Base-by-base conservation (phyloP, 2,797 vertebrate species). In the Pipistrellus kuhlii region DNA sequence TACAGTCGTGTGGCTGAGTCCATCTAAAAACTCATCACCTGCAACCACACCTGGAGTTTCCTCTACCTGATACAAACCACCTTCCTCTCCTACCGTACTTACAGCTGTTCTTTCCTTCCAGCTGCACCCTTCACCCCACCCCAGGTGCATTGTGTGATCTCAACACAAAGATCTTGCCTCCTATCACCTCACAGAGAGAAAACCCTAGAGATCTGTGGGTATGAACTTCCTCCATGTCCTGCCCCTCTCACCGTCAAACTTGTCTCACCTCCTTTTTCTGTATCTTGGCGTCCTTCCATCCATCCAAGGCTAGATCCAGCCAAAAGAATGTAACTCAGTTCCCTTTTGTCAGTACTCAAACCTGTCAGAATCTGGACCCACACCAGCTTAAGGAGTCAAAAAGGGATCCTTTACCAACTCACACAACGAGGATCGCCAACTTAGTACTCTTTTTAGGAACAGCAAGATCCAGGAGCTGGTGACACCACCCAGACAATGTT, bases 181-280 rank as follows among this genome's bases (percentile, higher is more conserved):
- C 25, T 25, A 53, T n/a, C 41, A 46, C 21, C 38, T 68, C 82
- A 89, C 35, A 73, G 82, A 51, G 48, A 20, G 17, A 75, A n/a
- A 62, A 30, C 59, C 27, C 27, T 30, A 27, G 59, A 75, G 46
- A 59, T 85, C 23, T 41, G 75, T 69, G 62, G 62, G 69, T 75
- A 51, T 77, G 76, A 72, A 78, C 21, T 55, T 92, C 55, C 72
- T 72, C 55, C 35, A 53, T 66, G 90, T 90, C 78, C 81, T 85
- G 72, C 2, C 23, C 23, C 21, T 73, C 69, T 27, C 57, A 15
- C 8, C 51, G 62, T 35, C 55, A 78, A 30, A 38, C 25, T 15
- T 32, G 30, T 32, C 85, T 51, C 27, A 30, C 13, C 25, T 35
- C 48, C 12, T 62, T 88, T 80, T 82, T 64, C 75, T 75, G 15